Evolutionary conservation across 2,113 vertebrate genomes (phyloP).

Genomic region (Cyprinodon tularosa): DNA sequence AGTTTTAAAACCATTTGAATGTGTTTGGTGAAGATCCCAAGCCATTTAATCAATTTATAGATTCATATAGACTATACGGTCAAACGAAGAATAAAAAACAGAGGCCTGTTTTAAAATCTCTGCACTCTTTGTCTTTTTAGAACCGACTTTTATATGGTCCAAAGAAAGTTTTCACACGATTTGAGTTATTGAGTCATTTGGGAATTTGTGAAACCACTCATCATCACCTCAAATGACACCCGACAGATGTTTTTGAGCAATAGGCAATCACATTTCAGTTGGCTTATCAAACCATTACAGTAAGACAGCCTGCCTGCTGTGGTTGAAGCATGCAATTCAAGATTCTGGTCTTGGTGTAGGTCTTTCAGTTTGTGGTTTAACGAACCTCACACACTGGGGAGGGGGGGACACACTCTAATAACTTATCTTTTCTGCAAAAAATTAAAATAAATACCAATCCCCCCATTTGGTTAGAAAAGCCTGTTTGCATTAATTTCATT

Average conservation of each 20-base stretch:
- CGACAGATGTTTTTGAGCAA: conserved; percentile 49
- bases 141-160: neutral
- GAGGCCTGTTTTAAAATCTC: neutral
- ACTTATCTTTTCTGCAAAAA: conserved; percentile 11
- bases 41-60: neutral
- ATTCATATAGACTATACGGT: no score
- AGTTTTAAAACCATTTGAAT: neutral
- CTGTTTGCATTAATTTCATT: neutral
- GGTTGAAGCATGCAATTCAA: conserved; percentile 64
- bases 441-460: neutral
- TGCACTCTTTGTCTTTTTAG: neutral
- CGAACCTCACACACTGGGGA: conserved; percentile 54
- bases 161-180: neutral
- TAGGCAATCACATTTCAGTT: conserved; percentile 64
- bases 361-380: conserved; percentile 79
- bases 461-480: neutral
- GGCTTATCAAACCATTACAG: conserved; percentile 77
- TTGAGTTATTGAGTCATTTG: conserved; percentile 17
- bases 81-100: no score
- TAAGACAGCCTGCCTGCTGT: conserved; percentile 64
- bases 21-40: neutral
- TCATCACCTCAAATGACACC: conserved; percentile 51
- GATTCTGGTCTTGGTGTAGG: conserved; percentile 63
- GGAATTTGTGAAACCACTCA: conserved; percentile 30
- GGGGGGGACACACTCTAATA: conserved; percentile 45